Evolutionary conservation across 2,113 vertebrate species (phyloP), one percentile per base, ranked within the genome.

Genomic region (Nettapus auritus): DNA sequence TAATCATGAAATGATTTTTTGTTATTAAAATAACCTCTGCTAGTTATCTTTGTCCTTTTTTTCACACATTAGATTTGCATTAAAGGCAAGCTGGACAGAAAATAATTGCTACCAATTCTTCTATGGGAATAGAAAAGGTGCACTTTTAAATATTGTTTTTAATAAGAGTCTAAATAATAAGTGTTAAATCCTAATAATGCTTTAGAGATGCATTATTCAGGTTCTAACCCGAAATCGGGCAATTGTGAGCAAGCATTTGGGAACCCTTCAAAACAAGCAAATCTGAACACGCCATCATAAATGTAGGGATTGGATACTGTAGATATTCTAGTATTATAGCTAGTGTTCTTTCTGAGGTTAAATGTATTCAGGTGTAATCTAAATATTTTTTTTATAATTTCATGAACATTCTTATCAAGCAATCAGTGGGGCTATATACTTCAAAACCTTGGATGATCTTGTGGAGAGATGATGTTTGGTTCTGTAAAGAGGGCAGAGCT

Each of bases 21-120:
- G 63, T 93, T 88, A 91, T 97, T 97, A 85, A 94, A 80, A 95
- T 94, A 86, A 88, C 82, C 34, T 96, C 93, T 92, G 86, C 85
- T 63, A 86, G 73, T 86, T 96, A 93, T 66, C 48, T 92, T 91
- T 88, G 31, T 93, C 84, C 53, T 93, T 82, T 76, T 82, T 93
- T 96, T 52, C 70, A 82, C 52, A 59, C 12, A 36, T 68, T 23
- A 84, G 68, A 36, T 82, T 55, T 89, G 74, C 87, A 86, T 93
- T 96, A 94, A 95, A 95, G 78, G 78, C 80, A 94, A 73, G 40
- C 55, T 94, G 83, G 74, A 88, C 86, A 64, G 93, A 84, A 96
- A 97, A 94, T 93, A 95, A 97, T 95, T 92, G 89, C 91, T 92
- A 50, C 74, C 69, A 7, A 13, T 94, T 93, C 93, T 85, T 81